phyloP scores from a whole-genome alignment of 2,888 invertebrate species.

The Calameuta pallipes region DNA sequence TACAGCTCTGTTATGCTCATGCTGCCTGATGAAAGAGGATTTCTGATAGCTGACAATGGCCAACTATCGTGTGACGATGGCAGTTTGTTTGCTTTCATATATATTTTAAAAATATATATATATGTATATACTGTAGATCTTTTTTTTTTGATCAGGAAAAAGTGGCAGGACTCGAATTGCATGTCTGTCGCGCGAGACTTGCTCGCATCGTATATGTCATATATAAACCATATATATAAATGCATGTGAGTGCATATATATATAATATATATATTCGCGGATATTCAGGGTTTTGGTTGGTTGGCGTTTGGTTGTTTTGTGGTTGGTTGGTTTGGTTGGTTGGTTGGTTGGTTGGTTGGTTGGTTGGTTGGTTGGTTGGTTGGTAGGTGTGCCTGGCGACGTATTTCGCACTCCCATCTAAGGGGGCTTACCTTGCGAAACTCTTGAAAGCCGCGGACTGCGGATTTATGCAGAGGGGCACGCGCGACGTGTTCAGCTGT shows the following conservation, averaged over 20 bases:
- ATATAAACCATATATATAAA: neutral
- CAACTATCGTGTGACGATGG: neutral
- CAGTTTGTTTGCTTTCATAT: neutral
- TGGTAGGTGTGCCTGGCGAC: constrained; percentile 36
- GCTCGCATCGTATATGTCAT: neutral
- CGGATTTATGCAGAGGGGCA: constrained; percentile 99
- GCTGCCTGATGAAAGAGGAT: neutral
- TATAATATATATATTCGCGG: constrained; percentile 9
- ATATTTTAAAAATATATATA: neutral
- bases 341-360: constrained; percentile 17
- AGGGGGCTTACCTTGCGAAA: constrained; percentile 94
- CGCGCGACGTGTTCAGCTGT: constrained; percentile 93
- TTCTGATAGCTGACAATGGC: neutral
- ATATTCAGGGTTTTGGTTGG: constrained; percentile 18
- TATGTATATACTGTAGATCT: neutral
- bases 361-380: constrained; percentile 25
- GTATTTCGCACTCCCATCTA: constrained; percentile 47
- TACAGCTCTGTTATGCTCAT: neutral
- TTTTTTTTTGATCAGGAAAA: constrained; percentile 10
- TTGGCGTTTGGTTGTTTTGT: constrained; percentile 21
- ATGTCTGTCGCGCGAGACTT: neutral
- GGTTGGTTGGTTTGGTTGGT: constrained; percentile 20
- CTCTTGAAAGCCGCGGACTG: constrained; percentile 99
- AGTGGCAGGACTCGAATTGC: neutral
- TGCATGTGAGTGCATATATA: neutral